Percentiles rank a stretch among this genome's conserved stretches.
These are phyloP conservation scores for Pithys albifrons DNA, from an alignment of 2,113 vertebrate species.

Conservation along the genomic window DNA sequence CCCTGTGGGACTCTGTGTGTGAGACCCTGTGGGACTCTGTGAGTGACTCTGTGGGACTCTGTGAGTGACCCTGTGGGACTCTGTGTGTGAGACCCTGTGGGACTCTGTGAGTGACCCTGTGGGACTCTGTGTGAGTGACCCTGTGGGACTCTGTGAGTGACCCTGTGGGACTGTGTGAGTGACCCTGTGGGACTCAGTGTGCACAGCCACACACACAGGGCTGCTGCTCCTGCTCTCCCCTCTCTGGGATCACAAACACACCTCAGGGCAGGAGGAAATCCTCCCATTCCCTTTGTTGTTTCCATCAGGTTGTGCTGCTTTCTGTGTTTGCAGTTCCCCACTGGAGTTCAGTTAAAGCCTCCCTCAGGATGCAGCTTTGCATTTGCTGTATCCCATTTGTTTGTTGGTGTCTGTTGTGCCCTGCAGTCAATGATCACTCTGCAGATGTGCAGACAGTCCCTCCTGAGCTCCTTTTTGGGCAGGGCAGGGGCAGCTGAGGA, in stretches of 20 bases:
- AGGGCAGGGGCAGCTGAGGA: constrained; percentile 34
- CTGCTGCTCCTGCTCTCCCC: background rate
- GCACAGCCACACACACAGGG: background rate
- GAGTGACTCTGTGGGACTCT: background rate
- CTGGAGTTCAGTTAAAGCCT: background rate
- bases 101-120: too few species aligned
- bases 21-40: background rate
- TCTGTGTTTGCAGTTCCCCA: background rate
- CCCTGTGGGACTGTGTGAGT: too few species aligned
- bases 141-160: background rate
- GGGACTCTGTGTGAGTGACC: background rate
- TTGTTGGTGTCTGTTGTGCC: background rate
- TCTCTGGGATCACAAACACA: background rate
- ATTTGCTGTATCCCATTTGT: background rate
- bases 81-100: too few species aligned
- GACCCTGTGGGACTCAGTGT: too few species aligned
- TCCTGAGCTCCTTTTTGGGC: background rate
- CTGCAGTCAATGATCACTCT: background rate
- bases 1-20: background rate
- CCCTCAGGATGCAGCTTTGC: background rate
- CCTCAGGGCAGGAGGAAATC: background rate
- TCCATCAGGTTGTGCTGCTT: background rate
- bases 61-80: too few species aligned
- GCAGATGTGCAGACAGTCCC: background rate
- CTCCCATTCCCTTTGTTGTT: background rate